Evolutionary conservation across 2,888 invertebrate species (phyloP), one percentile per base, ranked within the genome.

Genomic region (Mellilla xanthometata): DNA sequence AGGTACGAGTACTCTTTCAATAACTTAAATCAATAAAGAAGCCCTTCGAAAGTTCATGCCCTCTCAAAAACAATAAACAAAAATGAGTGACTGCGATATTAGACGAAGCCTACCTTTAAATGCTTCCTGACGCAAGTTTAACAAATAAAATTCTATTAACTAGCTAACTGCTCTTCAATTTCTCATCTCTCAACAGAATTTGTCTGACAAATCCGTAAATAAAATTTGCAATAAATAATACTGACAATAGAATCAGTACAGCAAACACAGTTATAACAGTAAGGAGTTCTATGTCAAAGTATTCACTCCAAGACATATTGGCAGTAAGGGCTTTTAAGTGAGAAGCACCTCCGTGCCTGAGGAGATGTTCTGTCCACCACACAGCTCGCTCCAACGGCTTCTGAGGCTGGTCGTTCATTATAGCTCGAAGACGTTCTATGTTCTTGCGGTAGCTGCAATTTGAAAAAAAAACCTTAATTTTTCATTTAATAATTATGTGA

Each of bases 321-420:
- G 32, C 32, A 5, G 32, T 24, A 8, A 24, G 11, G 6, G 32
- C 22, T 2, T 32, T 32, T 11, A 32, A 3, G 32, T 32, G 32
- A 3, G 19, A 11, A 3, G 32, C 32, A 8, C 32, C 32, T 10
- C 32, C 13, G 15, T 40, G 40, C 9, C 40, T 12, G 10, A 40
- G 40, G 8, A 40, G 26, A 32, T 40, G 24, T 7, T 40, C 40
- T 2, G 32, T 40, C 32, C 32, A 40, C 40, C 40, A 40, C 7
- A 40, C 40, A 1, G 40, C 40, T 2, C 32, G 31, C 13, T 40
- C 40, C 7, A 40, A 19, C 2, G 35, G 9, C 22, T 6, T 11
- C 23, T 32, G 22, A 0, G 32, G 32, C 22, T 32, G 32, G 22
- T 44, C 52, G 24, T 15, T 39, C 46, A 46, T 46, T 22, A 24